These are phyloP conservation scores for Dermochelys coriacea DNA, from an alignment of 2,797 vertebrate genomes.

Conservation along the genomic window DNA sequence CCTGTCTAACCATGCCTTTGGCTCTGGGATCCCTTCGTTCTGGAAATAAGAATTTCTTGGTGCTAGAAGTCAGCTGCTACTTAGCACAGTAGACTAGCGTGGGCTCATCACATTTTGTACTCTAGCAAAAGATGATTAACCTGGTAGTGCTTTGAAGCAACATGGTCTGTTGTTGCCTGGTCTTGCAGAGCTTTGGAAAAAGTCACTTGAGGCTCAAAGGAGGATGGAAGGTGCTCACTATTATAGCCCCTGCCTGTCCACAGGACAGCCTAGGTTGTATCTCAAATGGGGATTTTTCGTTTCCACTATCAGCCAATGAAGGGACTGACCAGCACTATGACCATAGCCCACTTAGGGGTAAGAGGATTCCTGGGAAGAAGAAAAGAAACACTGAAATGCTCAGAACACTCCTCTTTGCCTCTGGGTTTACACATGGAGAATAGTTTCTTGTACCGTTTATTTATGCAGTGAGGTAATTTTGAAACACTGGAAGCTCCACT, in stretches of 20 bases:
- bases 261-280: background rate
- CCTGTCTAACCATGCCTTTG: background rate
- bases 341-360: background rate
- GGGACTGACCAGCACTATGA: background rate
- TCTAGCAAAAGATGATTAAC: background rate
- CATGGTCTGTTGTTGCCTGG: background rate
- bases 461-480: background rate
- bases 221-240: background rate
- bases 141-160: background rate
- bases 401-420: background rate
- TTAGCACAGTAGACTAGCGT: background rate
- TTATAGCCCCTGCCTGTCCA: background rate
- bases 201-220: background rate
- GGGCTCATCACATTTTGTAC: background rate
- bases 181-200: background rate
- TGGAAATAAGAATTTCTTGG: background rate
- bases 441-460: background rate
- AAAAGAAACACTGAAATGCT: background rate
- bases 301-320: background rate
- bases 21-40: background rate
- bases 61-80: background rate
- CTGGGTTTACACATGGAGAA: background rate
- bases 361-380: background rate
- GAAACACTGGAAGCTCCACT: background rate
- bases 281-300: background rate